Evolutionary conservation across 35 echinoderm and acorn worm genomes (phyloP), one percentile per base, ranked within the genome.

Genomic region (Patiria miniata): DNA sequence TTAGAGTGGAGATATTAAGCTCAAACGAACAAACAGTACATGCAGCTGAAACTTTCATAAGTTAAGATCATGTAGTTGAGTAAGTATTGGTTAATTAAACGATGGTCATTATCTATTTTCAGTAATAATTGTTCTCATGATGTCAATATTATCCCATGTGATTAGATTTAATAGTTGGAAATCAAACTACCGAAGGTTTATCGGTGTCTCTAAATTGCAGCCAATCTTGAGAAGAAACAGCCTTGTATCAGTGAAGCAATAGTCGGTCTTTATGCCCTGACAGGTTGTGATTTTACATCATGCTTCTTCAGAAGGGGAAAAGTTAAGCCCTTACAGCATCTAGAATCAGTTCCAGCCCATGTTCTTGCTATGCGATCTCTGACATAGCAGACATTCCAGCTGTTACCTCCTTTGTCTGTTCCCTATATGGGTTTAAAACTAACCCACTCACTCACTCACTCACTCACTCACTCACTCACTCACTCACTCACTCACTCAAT

Each of bases 231-330:
- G 23, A 50, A 86, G 65, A 86, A 87, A 69, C 82, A 53, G 61
- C n/a, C 65, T 86, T 82, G 68, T 51, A 61, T 81, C 38, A 91
- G 14, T 22, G 68, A 91, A 91, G 89, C 73, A 87, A 61, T 87
- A 29, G 51, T 87, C 15, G 65, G 85, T 1, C 68, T 87, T 65
- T 68, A 87, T 55, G 37, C 85, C 38, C 36, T 79, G 37, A 87
- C 39, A 1, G 40, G 85, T 44, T 87, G 89, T 29, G 89, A 91
- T 61, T 82, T 88, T 80, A 88, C 59, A 59, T 90, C 81, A 39
- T 84, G 80, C 54, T 91, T 85, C 82, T 91, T 52, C 59, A 61
- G 82, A 32, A 91, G 85, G 47, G 61, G 89, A 23, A 91, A 59
- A 85, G 83, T 81, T 32, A 88, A 30, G 77, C 86, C 86, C 40